Base-by-base conservation (phyloP, 1,140 invertebrate genomes). In the Sarcophaga peregrina region DNA sequence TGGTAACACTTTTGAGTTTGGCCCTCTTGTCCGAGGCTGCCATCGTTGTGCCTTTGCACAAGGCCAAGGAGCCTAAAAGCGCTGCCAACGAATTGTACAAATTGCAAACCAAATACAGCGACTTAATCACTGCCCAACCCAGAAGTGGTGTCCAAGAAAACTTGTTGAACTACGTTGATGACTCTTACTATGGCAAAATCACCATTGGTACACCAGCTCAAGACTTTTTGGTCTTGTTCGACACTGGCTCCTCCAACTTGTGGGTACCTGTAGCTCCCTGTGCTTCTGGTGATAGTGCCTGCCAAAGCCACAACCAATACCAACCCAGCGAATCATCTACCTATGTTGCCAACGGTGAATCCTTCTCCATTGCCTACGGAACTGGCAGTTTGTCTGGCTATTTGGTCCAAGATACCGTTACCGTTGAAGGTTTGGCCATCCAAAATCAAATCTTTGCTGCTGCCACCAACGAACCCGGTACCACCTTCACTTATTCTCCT, bases 161-260 rank as follows among this genome's bases (percentile, higher is more conserved):
- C 20, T 68, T 68, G 3, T 17, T 68, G 17, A 89, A 89, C 68
- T 83, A 83, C 5, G 83, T 87, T 83, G 88, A 89, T 48, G 85
- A 87, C 86, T 84, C 85, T 10, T 89, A 89, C 54, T 99, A 96
- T 92, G 98, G 98, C 9, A 93, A 92, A 2, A 99, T 99, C 85
- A 91, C 92, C 0, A 97, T 99, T 91, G 98, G 98, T 76, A 96
- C 94, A 68, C 98, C 98, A 13, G 93, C 96, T n/a, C 98, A 99
- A 92, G 91, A 91, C 0, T 99, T 99, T 91, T 95, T 94, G 86
- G 98, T 99, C 74, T 95, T 99, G 62, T 99, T 99, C 92, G 98
- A 99, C 90, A 98, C 98, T 8, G 98, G 98, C 73, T 99, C 98
- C 7, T 98, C 98, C n/a, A 99, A 99, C 90, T 92, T 99, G 46